phyloP scores from a whole-genome alignment of 2,888 invertebrate species.

The Dioctria linearis region DNA sequence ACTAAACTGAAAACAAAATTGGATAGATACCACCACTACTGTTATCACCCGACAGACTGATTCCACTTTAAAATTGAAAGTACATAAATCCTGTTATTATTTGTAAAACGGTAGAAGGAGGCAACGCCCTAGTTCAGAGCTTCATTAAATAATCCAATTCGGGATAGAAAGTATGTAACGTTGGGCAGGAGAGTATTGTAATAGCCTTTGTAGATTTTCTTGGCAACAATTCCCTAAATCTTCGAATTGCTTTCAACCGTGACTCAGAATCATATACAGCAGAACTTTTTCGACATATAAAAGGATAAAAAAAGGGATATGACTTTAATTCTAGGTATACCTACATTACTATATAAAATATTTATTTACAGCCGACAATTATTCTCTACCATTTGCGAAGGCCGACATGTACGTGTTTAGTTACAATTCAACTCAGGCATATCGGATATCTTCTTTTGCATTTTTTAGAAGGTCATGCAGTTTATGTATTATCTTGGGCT shows the following conservation, averaged over 20 bases:
- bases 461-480: conserved; percentile 7
- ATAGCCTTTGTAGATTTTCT: neutral
- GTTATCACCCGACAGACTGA: neutral
- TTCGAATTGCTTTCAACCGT: neutral
- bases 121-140: neutral
- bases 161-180: neutral
- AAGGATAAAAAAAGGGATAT: conserved; percentile 54
- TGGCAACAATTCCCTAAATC: neutral
- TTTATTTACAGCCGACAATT: conserved; percentile 55
- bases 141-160: neutral
- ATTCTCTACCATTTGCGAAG: conserved; percentile 42
- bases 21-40: neutral
- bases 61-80: neutral
- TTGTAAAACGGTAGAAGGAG: neutral
- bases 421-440: neutral
- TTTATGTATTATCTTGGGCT: neutral
- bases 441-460: conserved; percentile 2
- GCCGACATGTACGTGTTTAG: neutral
- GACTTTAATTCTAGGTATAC: conserved; percentile 52
- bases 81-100: neutral
- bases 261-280: conserved; percentile 8
- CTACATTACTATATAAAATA: conserved; percentile 54
- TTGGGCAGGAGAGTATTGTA: neutral
- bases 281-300: conserved; percentile 49
- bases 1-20: neutral